These are phyloP conservation scores for Campopleginae sp. DNA, from an alignment of 2,888 invertebrate genomes.

Conservation along the genomic window DNA sequence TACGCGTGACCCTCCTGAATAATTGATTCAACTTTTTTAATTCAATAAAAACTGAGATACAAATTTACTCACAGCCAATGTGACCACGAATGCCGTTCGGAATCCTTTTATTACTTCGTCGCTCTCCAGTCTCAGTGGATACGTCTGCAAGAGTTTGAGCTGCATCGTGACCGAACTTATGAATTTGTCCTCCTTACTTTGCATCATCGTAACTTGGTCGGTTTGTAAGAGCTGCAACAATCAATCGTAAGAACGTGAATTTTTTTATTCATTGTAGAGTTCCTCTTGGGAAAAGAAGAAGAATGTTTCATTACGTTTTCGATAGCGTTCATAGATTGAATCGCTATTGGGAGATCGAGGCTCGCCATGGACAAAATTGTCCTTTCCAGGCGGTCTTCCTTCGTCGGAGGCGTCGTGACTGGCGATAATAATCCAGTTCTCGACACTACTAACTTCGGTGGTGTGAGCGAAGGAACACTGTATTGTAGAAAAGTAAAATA, in stretches of 20 bases:
- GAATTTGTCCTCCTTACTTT: slow-evolving; percentile 82
- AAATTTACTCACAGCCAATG: slow-evolving; percentile 84
- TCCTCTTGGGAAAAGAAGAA: neutral
- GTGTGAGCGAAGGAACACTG: slow-evolving; percentile 86
- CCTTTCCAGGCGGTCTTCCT: slow-evolving; percentile 85
- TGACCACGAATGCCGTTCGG: slow-evolving; percentile 85
- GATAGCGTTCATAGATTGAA: slow-evolving; percentile 89
- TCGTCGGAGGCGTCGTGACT: slow-evolving; percentile 82
- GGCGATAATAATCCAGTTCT: slow-evolving; percentile 83
- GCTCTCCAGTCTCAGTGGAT: slow-evolving; percentile 81
- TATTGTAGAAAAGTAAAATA: neutral
- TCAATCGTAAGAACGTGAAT: neutral
- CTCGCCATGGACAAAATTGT: slow-evolving; percentile 88
- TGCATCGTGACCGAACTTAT: slow-evolving; percentile 82
- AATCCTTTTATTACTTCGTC: slow-evolving; percentile 85
- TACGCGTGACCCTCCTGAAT: neutral
- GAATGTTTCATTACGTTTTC: slow-evolving; percentile 86
- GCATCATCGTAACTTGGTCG: slow-evolving; percentile 77
- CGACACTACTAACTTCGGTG: slow-evolving; percentile 85
- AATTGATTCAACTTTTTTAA: neutral
- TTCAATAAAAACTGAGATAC: neutral
- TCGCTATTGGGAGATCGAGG: slow-evolving; percentile 87
- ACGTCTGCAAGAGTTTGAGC: slow-evolving; percentile 81
- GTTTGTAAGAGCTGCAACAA: slow-evolving; percentile 79
- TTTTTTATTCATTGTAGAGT: neutral